These are phyloP conservation scores for Salvelinus fontinalis DNA, from an alignment of 2,113 vertebrate species.

Conservation along the genomic window DNA sequence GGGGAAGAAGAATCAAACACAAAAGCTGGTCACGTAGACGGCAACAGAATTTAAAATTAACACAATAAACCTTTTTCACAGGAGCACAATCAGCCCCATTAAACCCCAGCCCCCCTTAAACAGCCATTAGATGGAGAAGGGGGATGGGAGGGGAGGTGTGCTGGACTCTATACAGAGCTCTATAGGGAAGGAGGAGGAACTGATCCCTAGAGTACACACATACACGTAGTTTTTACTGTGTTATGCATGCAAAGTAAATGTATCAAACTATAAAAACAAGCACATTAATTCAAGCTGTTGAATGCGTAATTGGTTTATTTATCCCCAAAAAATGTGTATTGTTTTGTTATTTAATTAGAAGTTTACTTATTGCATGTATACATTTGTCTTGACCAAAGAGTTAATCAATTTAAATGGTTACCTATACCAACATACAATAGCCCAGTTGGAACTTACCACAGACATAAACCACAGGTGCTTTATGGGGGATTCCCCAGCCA, in stretches of 20 bases:
- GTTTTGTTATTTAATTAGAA: neutral
- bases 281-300: neutral
- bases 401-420: too few species aligned
- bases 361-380: too few species aligned
- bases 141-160: neutral
- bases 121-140: neutral
- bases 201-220: neutral
- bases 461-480: neutral
- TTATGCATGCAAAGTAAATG: neutral
- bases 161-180: neutral
- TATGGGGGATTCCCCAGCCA: neutral
- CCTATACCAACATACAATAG: neutral
- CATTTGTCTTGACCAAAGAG: too few species aligned
- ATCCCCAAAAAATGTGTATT: neutral
- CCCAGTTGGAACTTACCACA: neutral
- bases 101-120: conserved; percentile 69
- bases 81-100: conserved; percentile 92
- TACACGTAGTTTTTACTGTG: neutral
- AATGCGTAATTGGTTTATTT: neutral
- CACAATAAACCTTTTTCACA: conserved; percentile 94
- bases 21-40: conserved; percentile 89
- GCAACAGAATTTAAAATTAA: conserved; percentile 96
- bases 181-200: neutral
- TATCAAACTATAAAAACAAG: neutral
- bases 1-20: conserved; percentile 82